phyloP scores from a whole-genome alignment of 2,888 invertebrate species.

The Diarsia brunnea region DNA sequence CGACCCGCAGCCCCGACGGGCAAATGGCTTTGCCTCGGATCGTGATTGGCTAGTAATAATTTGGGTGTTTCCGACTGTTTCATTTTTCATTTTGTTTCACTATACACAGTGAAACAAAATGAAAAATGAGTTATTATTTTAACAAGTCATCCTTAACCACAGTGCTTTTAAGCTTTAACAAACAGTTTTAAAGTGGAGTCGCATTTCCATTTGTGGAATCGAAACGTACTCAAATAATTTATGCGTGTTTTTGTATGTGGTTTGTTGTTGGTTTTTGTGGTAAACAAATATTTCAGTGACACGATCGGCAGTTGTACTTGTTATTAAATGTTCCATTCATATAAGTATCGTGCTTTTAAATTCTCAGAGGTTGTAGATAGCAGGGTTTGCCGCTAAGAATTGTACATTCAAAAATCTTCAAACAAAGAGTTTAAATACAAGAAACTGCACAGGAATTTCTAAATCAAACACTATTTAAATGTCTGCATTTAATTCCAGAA shows the following conservation, averaged over 20 bases:
- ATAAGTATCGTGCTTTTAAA: background rate
- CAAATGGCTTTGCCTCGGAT: background rate
- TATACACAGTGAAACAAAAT: too few species aligned
- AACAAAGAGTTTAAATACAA: background rate
- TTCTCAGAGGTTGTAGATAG: background rate
- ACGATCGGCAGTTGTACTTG: background rate
- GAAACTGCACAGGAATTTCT: background rate
- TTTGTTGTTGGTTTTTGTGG: slow-evolving; percentile 7
- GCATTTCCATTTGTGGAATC: slow-evolving; percentile 37
- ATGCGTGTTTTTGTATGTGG: slow-evolving; percentile 26
- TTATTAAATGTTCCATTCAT: too few species aligned
- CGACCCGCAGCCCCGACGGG: too few species aligned
- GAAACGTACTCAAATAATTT: slow-evolving; percentile 25
- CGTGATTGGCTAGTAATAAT: background rate
- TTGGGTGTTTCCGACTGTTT: too few species aligned
- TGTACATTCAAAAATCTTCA: background rate
- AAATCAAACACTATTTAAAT: background rate
- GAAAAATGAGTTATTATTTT: too few species aligned
- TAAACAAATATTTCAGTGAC: background rate
- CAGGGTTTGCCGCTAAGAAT: background rate
- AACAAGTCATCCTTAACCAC: too few species aligned
- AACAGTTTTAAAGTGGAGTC: slow-evolving; percentile 15
- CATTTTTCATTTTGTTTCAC: too few species aligned
- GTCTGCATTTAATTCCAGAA: background rate
- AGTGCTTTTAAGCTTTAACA: background rate